Base-by-base conservation (phyloP, 2,888 invertebrate genomes). In the Tetragonula carbonaria region DNA sequence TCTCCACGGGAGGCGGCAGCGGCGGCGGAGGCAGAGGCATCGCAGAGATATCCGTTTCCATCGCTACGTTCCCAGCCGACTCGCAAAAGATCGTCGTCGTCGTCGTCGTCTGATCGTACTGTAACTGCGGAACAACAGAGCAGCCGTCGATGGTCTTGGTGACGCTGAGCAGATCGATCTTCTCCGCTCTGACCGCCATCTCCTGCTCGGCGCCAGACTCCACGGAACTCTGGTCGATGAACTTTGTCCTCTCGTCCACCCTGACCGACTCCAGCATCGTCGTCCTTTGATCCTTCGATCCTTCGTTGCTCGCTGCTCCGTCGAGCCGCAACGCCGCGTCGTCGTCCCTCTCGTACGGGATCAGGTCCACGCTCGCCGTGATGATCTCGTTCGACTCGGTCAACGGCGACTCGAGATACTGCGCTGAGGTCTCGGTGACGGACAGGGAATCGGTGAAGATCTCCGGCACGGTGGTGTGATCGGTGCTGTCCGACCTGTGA, bases 211-310 rank as follows among this genome's bases (percentile, higher is more conserved):
- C 87, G 3, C 91, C 90, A 0, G 94, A 94, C 78, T 94, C 94
- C 2, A 92, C 90, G 11, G 93, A 93, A 82, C 93, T 94, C 80
- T 94, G 94, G 86, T 94, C 94, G 73, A 94, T 94, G 65, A 93
- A 94, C 82, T 90, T 92, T 1, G 93, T 92, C 4, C 86, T 88
- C 11, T 92, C 91, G 62, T 92, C 91, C n/a, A 92, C 88, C 68
- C 89, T 93, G 1, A 81, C 79, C 2, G 75, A 87, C 11, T 84
- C 88, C 21, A 82, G 11, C 59, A n/a, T 38, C 23, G 66, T 68
- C 38, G 66, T 68, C 38, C 18, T 72, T 2, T 57, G 71, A 18
- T 74, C 74, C 33, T 18, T 67, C 0, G 13, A 6, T 2, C 28
- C 33, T 33, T 33, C 28, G 3, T 45, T 45, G 45, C 45, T 45